Evolutionary conservation across 2,888 invertebrate genomes (phyloP), one percentile per base, ranked within the genome.

Genomic region (Siphlonurus alternatus): DNA sequence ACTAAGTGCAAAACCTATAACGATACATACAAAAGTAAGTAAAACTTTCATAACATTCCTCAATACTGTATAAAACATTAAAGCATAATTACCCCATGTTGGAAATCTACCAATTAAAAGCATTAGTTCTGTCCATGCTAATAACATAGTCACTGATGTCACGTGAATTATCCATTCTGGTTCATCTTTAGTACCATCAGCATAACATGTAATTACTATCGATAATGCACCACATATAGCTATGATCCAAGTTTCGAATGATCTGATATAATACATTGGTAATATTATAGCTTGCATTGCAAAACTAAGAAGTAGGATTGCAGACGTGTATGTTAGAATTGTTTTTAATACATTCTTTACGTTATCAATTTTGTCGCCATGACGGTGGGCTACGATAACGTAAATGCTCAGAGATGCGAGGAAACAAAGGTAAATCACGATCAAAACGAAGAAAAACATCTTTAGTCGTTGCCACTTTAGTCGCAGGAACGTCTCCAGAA

Each of bases 61-160:
- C 65, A 80, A 71, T n/a, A 81, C 81, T 10, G 78, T 78, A 22
- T 77, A 76, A 69, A 81, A 80, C 78, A 81, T 80, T 61, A 81
- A 76, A 23, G 81, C 78, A 70, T 81, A 81, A 69, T 80, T 76
- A 61, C 81, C 81, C 69, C 78, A 78, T 23, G 74, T 74, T 64
- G 81, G 81, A 65, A 81, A 76, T 65, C 80, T 73, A 54, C 80
- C 81, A 1, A 81, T 70, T 1, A 82, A 71, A 64, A 82, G 80
- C 77, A 82, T 80, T 70, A 82, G 75, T 68, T 82, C 80, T 15
- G 80, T 69, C 82, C 82, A 83, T 0, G 80, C 76, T 2, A 81
- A 70, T 15, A 83, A 76, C 23, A 81, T 68, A 0, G 81, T 79
- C 5, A 79, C 66, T 0, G 82, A 80, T 0, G 81, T 79, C 1